Percentiles rank a stretch among this genome's conserved stretches.
Conservation (phyloP, 1,140 invertebrate species). For the Brachionus manjavacas region DNA sequence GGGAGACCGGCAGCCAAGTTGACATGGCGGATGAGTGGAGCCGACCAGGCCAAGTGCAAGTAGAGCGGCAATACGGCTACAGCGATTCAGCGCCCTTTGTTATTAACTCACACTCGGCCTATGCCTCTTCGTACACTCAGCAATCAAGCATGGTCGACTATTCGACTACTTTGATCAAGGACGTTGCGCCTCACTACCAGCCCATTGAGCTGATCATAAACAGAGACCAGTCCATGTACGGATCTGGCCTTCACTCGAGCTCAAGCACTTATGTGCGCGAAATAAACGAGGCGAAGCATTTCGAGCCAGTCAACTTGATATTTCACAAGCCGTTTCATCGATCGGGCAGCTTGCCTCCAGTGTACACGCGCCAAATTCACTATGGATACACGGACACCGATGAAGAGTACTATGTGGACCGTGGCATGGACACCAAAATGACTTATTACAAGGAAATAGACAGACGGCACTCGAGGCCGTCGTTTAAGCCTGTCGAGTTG, state of each 20-base stretch:
- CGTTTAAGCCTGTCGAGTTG: constrained; percentile 22
- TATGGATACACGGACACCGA: constrained; percentile 6
- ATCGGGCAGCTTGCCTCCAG: constrained; percentile 11
- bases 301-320: constrained; percentile 36
- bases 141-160: constrained; percentile 23
- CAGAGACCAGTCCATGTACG: neutral
- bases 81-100: neutral
- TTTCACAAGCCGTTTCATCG: constrained; percentile 19
- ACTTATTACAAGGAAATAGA: constrained; percentile 32
- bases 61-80: neutral
- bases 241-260: neutral
- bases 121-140: neutral
- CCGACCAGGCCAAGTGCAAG: neutral
- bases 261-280: constrained; percentile 26
- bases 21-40: neutral
- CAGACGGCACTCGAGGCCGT: neutral
- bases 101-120: neutral
- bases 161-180: constrained; percentile 34
- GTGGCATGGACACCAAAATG: neutral
- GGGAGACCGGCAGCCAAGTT: neutral
- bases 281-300: neutral
- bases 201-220: constrained; percentile 35
- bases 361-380: neutral
- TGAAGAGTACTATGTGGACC: constrained; percentile 1
- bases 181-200: neutral